Percentiles rank a stretch among this genome's conserved stretches.
Evolutionary conservation across 2,113 vertebrate genomes (phyloP).

Genomic region (Thryonomys swinderianus): DNA sequence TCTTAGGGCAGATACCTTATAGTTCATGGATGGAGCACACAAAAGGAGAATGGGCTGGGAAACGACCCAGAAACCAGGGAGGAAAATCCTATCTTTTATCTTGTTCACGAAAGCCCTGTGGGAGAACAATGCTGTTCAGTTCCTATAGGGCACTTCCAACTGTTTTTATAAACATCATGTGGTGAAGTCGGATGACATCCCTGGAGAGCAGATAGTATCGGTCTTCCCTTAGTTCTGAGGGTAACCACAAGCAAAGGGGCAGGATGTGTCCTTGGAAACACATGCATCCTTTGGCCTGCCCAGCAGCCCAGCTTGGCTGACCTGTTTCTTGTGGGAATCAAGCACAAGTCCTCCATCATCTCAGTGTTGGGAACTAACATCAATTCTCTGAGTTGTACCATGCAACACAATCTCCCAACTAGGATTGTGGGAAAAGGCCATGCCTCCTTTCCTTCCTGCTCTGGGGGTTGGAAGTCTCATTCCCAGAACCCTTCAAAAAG

Average conservation of each 20-base stretch:
- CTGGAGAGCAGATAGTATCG: background rate
- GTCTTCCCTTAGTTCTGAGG: conserved; percentile 13
- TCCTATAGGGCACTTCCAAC: background rate
- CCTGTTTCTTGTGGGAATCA: background rate
- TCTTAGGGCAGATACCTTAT: conserved; percentile 68
- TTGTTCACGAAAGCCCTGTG: conserved; percentile 41
- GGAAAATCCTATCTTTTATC: conserved; percentile 50
- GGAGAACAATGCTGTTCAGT: conserved; percentile 59
- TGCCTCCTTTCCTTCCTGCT: background rate
- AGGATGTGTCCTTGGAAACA: background rate
- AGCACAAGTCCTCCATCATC: too few relatives aligned
- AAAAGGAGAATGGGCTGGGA: conserved; percentile 72
- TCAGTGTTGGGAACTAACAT: background rate
- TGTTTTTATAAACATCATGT: background rate
- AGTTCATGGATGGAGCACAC: conserved; percentile 44
- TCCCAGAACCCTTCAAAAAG: background rate
- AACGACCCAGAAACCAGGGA: conserved; percentile 47
- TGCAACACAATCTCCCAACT: background rate
- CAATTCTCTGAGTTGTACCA: background rate
- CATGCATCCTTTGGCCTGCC: background rate
- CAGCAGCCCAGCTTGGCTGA: background rate
- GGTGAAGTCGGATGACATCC: background rate
- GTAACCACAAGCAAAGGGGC: background rate
- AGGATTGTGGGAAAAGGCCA: background rate
- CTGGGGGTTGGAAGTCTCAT: background rate